These are phyloP conservation scores for Protobothrops mucrosquamatus DNA, from an alignment of 2,113 vertebrate genomes.

Conservation along the genomic window DNA sequence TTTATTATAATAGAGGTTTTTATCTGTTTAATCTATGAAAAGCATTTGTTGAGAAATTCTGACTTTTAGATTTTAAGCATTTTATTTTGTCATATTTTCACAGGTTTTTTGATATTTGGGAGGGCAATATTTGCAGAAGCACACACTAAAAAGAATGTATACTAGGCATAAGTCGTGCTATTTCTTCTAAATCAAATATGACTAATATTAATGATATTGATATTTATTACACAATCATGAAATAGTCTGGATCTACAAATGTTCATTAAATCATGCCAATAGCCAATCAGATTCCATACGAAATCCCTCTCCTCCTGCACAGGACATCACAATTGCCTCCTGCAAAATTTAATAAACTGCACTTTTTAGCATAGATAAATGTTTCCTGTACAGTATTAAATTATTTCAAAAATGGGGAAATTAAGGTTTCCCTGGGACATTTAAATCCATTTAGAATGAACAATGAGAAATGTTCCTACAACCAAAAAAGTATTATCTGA, in stretches of 20 bases:
- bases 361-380: neutral
- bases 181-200: neutral
- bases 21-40: neutral
- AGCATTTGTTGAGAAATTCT: neutral
- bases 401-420: neutral
- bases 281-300: neutral
- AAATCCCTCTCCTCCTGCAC: no score
- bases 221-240: neutral
- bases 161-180: neutral
- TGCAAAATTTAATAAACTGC: neutral
- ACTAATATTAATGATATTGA: neutral
- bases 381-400: neutral
- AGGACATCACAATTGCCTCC: neutral
- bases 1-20: neutral
- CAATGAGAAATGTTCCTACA: neutral
- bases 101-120: neutral
- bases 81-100: neutral
- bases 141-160: neutral
- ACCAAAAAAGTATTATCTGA: neutral
- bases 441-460: neutral
- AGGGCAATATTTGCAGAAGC: neutral
- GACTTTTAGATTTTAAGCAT: neutral
- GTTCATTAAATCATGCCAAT: neutral
- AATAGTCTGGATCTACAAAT: neutral
- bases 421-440: neutral